Conservation (phyloP, 2,888 invertebrate genomes). For the Caenorhabditis sulstoni region DNA sequence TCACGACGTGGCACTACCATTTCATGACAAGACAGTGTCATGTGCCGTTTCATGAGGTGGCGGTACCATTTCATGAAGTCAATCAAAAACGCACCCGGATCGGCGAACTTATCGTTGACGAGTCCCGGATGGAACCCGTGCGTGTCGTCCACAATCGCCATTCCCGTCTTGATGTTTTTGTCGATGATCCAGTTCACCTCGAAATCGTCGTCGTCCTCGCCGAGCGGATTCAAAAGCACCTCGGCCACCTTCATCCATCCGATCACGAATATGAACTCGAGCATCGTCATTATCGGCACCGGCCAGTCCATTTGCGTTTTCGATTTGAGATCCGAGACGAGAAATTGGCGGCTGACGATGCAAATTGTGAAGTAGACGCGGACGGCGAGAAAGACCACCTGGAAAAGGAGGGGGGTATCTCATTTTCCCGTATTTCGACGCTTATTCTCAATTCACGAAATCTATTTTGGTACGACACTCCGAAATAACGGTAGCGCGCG, state of each 20-base stretch:
- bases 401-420: too few relatives aligned
- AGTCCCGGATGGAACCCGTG: conserved; percentile 58
- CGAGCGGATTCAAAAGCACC: conserved; percentile 77
- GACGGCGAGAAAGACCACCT: conserved; percentile 72
- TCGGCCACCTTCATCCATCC: conserved; percentile 75
- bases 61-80: too few relatives aligned
- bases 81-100: conserved; percentile 41
- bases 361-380: conserved; percentile 69
- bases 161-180: conserved; percentile 72
- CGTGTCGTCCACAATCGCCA: conserved; percentile 68
- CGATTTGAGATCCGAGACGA: conserved; percentile 45
- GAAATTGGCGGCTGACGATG: conserved; percentile 65
- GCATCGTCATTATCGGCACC: conserved; percentile 72
- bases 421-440: neutral
- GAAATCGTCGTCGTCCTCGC: conserved; percentile 79
- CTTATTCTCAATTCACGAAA: too few relatives aligned
- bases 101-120: conserved; percentile 64
- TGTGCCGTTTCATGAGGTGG: too few relatives aligned
- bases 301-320: conserved; percentile 62
- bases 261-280: conserved; percentile 63
- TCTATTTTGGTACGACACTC: too few relatives aligned
- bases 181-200: conserved; percentile 73
- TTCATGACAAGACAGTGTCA: too few relatives aligned
- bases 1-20: too few relatives aligned
- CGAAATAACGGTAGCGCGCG: too few relatives aligned